These are phyloP conservation scores for Thumatha senex DNA, from an alignment of 2,888 invertebrate genomes.

Conservation along the genomic window DNA sequence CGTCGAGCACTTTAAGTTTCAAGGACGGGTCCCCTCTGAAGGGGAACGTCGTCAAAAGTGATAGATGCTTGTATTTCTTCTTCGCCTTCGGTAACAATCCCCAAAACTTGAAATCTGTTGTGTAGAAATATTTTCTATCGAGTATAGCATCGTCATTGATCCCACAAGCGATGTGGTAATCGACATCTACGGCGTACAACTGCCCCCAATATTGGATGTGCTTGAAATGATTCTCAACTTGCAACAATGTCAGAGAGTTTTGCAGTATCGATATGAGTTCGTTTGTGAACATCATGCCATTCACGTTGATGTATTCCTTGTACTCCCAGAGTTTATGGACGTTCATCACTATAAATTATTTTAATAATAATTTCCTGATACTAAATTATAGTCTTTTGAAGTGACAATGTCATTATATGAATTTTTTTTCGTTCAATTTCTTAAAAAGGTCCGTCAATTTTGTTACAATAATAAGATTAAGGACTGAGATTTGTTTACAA, in stretches of 20 bases:
- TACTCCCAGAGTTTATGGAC: constrained; percentile 77
- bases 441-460: neutral
- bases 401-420: neutral
- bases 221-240: constrained; percentile 93
- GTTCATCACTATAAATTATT: constrained; percentile 49
- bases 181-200: constrained; percentile 88
- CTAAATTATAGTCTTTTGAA: neutral
- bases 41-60: constrained; percentile 68
- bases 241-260: constrained; percentile 90
- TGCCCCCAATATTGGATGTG: constrained; percentile 94
- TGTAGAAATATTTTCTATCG: constrained; percentile 91
- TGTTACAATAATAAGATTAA: too few species aligned
- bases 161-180: constrained; percentile 94
- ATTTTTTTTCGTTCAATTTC: constrained; percentile 1
- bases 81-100: constrained; percentile 72
- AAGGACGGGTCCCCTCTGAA: constrained; percentile 81
- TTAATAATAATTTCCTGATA: neutral
- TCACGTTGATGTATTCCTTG: constrained; percentile 73
- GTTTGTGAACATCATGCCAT: constrained; percentile 87
- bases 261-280: constrained; percentile 89
- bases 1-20: constrained; percentile 75
- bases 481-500: too few species aligned
- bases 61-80: constrained; percentile 68
- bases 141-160: constrained; percentile 88
- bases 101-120: constrained; percentile 88